Percentiles rank a stretch among this genome's conserved stretches.
These are phyloP conservation scores for Limnephilus marmoratus DNA, from an alignment of 2,888 invertebrate genomes.

Conservation along the genomic window DNA sequence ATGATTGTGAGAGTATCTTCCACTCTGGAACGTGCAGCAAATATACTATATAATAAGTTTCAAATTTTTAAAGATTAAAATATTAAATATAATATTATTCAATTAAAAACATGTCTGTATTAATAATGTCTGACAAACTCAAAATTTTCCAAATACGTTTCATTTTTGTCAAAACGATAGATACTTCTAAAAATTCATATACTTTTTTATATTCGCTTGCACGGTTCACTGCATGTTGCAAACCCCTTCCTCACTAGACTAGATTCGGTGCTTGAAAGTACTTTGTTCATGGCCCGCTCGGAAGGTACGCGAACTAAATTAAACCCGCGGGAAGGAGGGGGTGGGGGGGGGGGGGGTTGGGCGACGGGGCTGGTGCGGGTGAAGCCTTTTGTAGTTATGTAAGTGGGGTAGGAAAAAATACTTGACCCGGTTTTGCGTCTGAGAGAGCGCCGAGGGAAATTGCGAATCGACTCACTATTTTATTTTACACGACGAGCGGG, in stretches of 20 bases:
- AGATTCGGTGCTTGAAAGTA: slow-evolving; percentile 12
- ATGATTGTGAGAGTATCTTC: too few relatives aligned
- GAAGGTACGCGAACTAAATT: slow-evolving; percentile 34
- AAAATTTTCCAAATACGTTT: background rate
- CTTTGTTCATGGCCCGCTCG: slow-evolving; percentile 5
- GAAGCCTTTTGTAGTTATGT: slow-evolving; percentile 44
- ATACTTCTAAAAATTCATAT: background rate
- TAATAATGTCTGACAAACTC: too few relatives aligned
- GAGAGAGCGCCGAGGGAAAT: slow-evolving; percentile 21
- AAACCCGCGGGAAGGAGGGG: background rate
- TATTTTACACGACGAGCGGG: background rate
- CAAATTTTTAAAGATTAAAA: too few relatives aligned
- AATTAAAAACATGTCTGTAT: too few relatives aligned
- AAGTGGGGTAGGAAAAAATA: slow-evolving; percentile 48
- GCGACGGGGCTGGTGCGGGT: background rate
- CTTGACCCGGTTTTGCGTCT: slow-evolving; percentile 61
- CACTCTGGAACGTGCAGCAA: too few relatives aligned
- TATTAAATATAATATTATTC: too few relatives aligned
- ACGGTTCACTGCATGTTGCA: background rate
- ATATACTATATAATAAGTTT: too few relatives aligned
- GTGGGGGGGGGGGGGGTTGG: background rate
- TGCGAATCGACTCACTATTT: background rate
- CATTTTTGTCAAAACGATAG: background rate
- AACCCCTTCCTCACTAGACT: background rate
- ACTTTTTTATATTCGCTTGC: background rate